phyloP scores from a whole-genome alignment of 2,888 invertebrate species.

The Catonia carolina region DNA sequence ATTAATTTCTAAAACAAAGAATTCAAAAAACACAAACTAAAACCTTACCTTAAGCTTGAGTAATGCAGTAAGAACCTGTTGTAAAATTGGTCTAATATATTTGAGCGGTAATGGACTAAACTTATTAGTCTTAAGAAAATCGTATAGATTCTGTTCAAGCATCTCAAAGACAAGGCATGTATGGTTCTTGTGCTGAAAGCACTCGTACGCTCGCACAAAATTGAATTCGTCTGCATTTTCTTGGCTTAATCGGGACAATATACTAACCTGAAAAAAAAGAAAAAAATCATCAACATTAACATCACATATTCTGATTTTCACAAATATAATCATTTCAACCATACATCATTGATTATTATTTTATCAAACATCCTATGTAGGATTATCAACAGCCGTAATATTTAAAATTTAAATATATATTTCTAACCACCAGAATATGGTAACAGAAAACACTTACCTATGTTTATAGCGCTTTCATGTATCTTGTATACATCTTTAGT shows the following conservation, averaged over 20 bases:
- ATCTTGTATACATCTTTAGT: no score
- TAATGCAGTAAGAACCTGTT: constrained; percentile 85
- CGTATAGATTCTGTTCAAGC: constrained; percentile 99
- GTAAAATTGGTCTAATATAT: constrained; percentile 96
- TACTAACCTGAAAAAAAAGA: constrained; percentile 59
- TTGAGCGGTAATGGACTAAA: constrained; percentile 97
- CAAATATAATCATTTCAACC: no score
- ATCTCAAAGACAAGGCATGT: constrained; percentile 99
- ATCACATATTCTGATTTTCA: no score
- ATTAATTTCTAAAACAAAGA: no score
- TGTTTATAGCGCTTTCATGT: no score
- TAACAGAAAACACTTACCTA: no score
- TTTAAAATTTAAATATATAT: no score
- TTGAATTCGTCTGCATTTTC: constrained; percentile 99
- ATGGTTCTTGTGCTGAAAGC: constrained; percentile 99
- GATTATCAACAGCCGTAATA: no score
- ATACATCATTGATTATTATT: no score
- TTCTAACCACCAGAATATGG: no score
- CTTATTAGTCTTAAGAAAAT: constrained; percentile 99
- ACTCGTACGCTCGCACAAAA: constrained; percentile 99
- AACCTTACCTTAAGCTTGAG: constrained; percentile 73
- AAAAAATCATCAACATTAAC: not conserved
- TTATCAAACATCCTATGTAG: no score
- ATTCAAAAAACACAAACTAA: no score
- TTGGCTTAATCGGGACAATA: constrained; percentile 85